Evolutionary conservation across 2,797 vertebrate species (phyloP).

Genomic region (Anomalospiza imberbis): DNA sequence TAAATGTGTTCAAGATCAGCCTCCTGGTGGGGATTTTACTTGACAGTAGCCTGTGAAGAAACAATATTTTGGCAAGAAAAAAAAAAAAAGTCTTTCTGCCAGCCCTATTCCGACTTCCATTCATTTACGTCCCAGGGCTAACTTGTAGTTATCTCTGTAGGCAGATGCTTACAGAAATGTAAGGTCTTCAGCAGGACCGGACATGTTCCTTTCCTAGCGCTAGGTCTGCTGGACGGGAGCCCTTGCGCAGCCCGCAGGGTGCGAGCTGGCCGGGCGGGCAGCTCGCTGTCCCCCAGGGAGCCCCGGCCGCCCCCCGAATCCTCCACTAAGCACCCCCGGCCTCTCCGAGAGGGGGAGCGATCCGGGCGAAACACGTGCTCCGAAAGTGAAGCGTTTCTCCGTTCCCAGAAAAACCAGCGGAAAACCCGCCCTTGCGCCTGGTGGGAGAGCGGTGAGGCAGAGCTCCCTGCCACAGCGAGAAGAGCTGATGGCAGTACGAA

Average conservation of each 20-base stretch:
- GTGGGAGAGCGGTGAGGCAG: background rate
- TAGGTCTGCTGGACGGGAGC: background rate
- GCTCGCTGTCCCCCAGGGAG: background rate
- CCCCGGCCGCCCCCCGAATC: background rate
- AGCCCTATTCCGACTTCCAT: background rate
- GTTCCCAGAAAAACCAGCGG: background rate
- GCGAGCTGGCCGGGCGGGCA: background rate
- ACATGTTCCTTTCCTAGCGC: background rate
- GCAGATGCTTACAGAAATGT: background rate
- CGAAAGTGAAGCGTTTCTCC: background rate
- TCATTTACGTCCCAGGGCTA: background rate
- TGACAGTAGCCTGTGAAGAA: slow-evolving; percentile 30
- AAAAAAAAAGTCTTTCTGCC: background rate
- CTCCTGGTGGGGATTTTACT: background rate
- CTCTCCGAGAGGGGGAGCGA: background rate
- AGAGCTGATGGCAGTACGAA: background rate
- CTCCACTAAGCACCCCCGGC: background rate
- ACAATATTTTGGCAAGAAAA: slow-evolving; percentile 1
- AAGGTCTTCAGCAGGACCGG: background rate
- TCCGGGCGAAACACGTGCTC: background rate
- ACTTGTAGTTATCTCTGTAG: background rate
- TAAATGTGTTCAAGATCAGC: background rate
- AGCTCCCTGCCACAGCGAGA: background rate
- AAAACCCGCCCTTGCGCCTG: background rate
- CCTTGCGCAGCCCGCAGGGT: background rate